A percentile compares a stretch with the other conserved stretches of the same genome.
Evolutionary conservation across 2,113 vertebrate genomes (phyloP).

Genomic region (Pseudonaja textilis): DNA sequence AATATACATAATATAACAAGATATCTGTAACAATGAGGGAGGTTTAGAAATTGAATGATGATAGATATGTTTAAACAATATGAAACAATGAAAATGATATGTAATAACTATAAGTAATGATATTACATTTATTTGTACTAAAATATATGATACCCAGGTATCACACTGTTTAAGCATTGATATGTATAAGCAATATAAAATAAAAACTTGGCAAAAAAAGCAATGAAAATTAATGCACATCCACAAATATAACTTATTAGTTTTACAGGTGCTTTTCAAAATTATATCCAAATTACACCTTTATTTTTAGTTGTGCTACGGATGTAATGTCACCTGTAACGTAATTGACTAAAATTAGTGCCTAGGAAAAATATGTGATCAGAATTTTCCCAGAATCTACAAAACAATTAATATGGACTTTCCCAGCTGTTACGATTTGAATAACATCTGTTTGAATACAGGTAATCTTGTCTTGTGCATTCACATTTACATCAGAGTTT

Average conservation of each 20-base stretch:
- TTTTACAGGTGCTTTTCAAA: neutral
- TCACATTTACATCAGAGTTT: neutral
- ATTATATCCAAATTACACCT: neutral
- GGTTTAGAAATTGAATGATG: too few species aligned
- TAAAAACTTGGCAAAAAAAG: neutral
- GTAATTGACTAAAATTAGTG: neutral
- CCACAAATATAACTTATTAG: neutral
- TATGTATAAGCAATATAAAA: too few species aligned
- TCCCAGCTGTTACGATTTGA: neutral
- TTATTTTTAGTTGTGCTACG: neutral
- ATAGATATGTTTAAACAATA: too few species aligned
- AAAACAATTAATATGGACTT: neutral
- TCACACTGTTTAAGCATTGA: too few species aligned
- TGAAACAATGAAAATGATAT: too few species aligned
- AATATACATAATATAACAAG: too few species aligned
- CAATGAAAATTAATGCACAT: neutral
- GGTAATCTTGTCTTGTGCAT: neutral
- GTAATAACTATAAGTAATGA: too few species aligned
- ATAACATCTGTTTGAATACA: neutral
- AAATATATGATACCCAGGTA: too few species aligned
- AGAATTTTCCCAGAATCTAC: neutral
- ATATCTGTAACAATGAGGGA: too few species aligned
- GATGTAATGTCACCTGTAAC: neutral
- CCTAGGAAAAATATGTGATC: neutral
- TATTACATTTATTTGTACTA: too few species aligned